Evolutionary conservation across 2,888 invertebrate species (phyloP).

Genomic region (Antheraea assamensis): DNA sequence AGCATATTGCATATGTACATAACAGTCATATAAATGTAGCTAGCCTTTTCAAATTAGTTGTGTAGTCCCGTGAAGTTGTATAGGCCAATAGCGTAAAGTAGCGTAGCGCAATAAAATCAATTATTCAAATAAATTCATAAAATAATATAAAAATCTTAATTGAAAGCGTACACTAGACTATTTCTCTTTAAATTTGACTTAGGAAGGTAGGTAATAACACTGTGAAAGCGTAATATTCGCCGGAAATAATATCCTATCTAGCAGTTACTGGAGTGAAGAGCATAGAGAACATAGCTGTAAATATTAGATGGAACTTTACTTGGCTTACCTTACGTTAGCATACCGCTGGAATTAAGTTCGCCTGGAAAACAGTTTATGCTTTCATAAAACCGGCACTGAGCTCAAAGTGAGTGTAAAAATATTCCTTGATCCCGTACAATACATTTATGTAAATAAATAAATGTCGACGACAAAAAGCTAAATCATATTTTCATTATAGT

Average conservation of each 20-base stretch:
- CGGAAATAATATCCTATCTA: neutral
- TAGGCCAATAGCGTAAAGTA: too few relatives aligned
- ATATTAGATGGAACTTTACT: conserved; percentile 1
- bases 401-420: neutral
- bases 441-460: neutral
- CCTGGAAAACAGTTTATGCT: neutral
- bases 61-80: too few relatives aligned
- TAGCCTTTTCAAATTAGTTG: too few relatives aligned
- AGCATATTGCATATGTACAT: too few relatives aligned
- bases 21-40: too few relatives aligned
- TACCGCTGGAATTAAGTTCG: neutral
- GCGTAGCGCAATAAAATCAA: too few relatives aligned
- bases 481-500: neutral
- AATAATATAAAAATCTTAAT: neutral
- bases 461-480: neutral
- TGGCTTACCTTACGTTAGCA: neutral
- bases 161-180: neutral
- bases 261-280: conserved; percentile 5
- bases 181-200: neutral
- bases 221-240: neutral
- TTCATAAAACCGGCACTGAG: neutral
- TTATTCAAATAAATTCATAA: too few relatives aligned
- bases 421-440: neutral
- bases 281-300: neutral
- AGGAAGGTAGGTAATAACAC: neutral